These are phyloP conservation scores for Galaxias olidus DNA, from an alignment of 2,797 vertebrate species.

Conservation along the genomic window DNA sequence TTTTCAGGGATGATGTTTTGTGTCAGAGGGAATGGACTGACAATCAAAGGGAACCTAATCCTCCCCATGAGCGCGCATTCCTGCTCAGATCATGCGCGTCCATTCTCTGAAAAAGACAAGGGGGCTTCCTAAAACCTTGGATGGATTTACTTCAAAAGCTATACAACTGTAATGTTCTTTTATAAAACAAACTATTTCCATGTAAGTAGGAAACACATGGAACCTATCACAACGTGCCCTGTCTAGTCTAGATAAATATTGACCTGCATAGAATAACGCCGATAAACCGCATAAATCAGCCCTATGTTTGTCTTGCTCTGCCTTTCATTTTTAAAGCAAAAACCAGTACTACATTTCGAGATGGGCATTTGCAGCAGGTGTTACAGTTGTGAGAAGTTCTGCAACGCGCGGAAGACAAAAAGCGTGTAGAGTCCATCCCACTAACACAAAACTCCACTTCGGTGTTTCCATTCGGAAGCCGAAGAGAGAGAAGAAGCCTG, in stretches of 20 bases:
- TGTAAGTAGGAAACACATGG: too few relatives aligned
- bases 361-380: too few relatives aligned
- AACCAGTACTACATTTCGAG: too few relatives aligned
- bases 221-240: too few relatives aligned
- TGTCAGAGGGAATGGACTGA: conserved; percentile 7
- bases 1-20: conserved; percentile 22
- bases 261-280: too few relatives aligned
- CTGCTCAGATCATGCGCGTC: conserved; percentile 39
- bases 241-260: too few relatives aligned
- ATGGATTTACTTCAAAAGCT: conserved; percentile 23
- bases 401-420: background rate
- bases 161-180: too few relatives aligned
- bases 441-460: conserved; percentile 18
- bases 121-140: conserved; percentile 52
- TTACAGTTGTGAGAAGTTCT: background rate
- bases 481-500: conserved; percentile 10
- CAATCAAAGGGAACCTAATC: conserved; percentile 64
- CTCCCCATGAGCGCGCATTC: conserved; percentile 60
- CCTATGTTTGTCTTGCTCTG: too few relatives aligned
- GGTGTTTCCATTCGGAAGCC: conserved; percentile 24
- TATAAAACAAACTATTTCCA: too few relatives aligned
- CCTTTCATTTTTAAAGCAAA: too few relatives aligned
- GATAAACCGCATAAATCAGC: too few relatives aligned
- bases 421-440: conserved; percentile 21
- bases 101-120: conserved; percentile 7